These are phyloP conservation scores for Enteromius anoplus DNA, from an alignment of 2,797 vertebrate species.

Conservation along the genomic window DNA sequence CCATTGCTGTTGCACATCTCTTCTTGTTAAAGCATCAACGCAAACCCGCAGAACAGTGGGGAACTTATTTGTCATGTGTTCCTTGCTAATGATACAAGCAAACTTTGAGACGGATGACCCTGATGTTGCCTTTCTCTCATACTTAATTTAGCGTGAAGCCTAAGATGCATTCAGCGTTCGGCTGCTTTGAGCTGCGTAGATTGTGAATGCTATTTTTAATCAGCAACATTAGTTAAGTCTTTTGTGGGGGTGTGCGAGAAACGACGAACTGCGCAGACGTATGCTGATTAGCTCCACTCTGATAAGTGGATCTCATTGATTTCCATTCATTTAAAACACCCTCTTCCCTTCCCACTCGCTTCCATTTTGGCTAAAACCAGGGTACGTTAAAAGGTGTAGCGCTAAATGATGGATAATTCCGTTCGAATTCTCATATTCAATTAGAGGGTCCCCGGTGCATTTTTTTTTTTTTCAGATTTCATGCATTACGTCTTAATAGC, in stretches of 20 bases:
- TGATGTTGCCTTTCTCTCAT: slow-evolving; percentile 1
- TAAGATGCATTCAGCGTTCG: slow-evolving; percentile 1
- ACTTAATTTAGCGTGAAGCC: background rate
- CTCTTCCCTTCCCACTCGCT: background rate
- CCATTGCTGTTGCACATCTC: slow-evolving; percentile 34
- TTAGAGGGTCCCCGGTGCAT: background rate
- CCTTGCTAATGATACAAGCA: slow-evolving; percentile 34
- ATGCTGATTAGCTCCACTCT: slow-evolving; percentile 30
- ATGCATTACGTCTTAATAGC: slow-evolving; percentile 22
- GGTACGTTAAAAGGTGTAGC: slow-evolving; percentile 26
- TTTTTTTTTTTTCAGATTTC: slow-evolving; percentile 2
- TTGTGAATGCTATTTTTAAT: slow-evolving; percentile 40
- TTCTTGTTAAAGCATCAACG: slow-evolving; percentile 35
- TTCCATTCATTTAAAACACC: slow-evolving; percentile 34
- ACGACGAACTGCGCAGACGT: background rate
- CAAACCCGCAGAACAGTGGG: slow-evolving; percentile 22
- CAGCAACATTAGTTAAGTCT: slow-evolving; percentile 6
- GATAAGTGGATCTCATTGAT: slow-evolving; percentile 32
- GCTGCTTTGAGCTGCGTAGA: slow-evolving; percentile 7
- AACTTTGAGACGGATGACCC: slow-evolving; percentile 39
- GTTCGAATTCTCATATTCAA: background rate
- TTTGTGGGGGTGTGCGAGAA: background rate
- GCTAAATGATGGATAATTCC: slow-evolving; percentile 29
- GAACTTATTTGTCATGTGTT: slow-evolving; percentile 17
- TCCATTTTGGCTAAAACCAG: slow-evolving; percentile 12